Conservation (phyloP, 2,113 vertebrate species). For the Pedetes capensis region DNA sequence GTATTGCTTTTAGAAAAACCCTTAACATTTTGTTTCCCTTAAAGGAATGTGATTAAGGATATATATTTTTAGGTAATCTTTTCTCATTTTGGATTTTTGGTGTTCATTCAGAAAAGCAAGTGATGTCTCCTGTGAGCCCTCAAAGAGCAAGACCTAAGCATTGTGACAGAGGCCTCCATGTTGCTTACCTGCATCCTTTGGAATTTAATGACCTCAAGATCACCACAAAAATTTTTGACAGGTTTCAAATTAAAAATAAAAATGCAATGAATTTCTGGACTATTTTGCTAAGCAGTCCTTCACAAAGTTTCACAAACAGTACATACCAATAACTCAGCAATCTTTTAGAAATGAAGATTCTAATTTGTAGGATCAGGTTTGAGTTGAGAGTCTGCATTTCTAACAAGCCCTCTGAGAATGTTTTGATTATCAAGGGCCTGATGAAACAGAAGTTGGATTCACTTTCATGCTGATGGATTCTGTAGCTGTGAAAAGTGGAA, state of each 20-base stretch:
- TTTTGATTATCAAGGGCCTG: background rate
- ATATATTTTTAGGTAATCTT: background rate
- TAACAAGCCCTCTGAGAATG: background rate
- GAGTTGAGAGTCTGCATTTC: background rate
- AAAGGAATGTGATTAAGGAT: background rate
- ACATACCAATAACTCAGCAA: background rate
- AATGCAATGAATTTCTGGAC: background rate
- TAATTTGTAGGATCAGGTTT: background rate
- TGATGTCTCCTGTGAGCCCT: background rate
- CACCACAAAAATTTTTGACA: conserved; percentile 17
- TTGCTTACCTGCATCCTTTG: conserved; percentile 13
- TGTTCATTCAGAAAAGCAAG: conserved; percentile 34
- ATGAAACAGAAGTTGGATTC: background rate
- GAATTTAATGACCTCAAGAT: conserved; percentile 20
- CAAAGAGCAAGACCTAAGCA: conserved; percentile 37
- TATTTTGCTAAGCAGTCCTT: background rate
- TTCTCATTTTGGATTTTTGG: conserved; percentile 38
- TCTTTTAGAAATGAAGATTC: conserved; percentile 3
- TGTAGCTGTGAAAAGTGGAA: background rate
- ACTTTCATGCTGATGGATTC: background rate
- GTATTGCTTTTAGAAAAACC: conserved; percentile 10
- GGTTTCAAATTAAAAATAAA: conserved; percentile 37
- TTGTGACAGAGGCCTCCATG: background rate
- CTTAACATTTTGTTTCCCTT: background rate
- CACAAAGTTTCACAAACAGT: background rate